Conservation (phyloP, 1,140 invertebrate genomes). For the Drosophila saltans region DNA sequence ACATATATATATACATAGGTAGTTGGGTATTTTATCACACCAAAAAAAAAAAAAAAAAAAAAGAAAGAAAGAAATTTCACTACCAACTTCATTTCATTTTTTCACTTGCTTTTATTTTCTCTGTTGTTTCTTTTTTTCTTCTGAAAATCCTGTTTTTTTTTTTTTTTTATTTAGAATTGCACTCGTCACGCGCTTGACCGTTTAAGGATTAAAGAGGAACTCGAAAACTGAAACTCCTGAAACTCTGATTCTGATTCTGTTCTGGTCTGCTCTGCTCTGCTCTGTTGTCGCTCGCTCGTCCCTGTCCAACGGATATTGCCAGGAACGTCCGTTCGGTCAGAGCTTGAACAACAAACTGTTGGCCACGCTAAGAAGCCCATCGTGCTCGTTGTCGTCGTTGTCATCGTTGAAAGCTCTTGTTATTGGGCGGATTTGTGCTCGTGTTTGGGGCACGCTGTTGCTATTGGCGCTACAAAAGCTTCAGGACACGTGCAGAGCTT, state of each 20-base stretch:
- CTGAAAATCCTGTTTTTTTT: conserved; percentile 37
- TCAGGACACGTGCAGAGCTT: conserved; percentile 69
- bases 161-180: conserved; percentile 11
- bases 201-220: conserved; percentile 16
- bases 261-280: conserved; percentile 2
- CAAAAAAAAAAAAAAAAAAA: conserved; percentile 13
- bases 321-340: conserved; percentile 64
- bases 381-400: not conserved
- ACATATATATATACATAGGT: not conserved
- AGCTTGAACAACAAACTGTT: conserved; percentile 79
- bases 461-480: conserved; percentile 54
- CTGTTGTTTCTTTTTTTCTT: conserved; percentile 11
- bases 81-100: conserved; percentile 39
- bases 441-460: conserved; percentile 66
- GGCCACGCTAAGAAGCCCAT: conserved; percentile 37
- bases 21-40: conserved; percentile 6
- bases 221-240: conserved; percentile 34
- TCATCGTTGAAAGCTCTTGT: conserved; percentile 61
- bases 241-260: not conserved
- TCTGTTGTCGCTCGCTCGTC: conserved; percentile 14
- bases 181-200: conserved; percentile 17
- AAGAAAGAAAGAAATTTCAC: conserved; percentile 24
- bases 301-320: conserved; percentile 27
- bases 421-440: conserved; percentile 35
- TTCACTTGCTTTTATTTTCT: conserved; percentile 22